These are phyloP conservation scores for Harpegnathos saltator DNA, from an alignment of 1,140 invertebrate genomes.

Conservation along the genomic window DNA sequence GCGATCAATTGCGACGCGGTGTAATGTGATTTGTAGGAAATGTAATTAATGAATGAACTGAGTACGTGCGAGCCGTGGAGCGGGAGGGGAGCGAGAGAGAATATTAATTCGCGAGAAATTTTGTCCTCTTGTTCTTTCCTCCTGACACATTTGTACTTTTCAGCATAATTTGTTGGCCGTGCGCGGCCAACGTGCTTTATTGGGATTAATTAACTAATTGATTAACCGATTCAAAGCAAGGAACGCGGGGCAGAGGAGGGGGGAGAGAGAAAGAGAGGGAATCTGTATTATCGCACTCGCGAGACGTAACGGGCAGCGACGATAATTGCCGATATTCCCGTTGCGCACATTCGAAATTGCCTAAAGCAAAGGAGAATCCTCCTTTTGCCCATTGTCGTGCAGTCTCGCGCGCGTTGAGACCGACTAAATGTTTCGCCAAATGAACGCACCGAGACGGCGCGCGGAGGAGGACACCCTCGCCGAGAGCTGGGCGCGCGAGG, in stretches of 20 bases:
- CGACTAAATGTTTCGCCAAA: not conserved
- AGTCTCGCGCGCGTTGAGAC: no score
- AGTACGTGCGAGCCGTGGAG: not conserved
- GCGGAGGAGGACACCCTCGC: not conserved
- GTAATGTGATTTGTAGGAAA: not conserved
- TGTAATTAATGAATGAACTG: not conserved
- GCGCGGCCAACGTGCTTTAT: not conserved
- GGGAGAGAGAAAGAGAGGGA: not conserved
- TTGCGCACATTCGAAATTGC: no score
- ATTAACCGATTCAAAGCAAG: no score
- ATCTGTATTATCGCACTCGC: not conserved
- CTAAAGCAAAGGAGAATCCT: not conserved
- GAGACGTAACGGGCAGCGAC: not conserved
- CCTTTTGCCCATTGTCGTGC: not conserved
- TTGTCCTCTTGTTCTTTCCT: no score
- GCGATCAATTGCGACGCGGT: not conserved
- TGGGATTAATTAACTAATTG: slow-evolving; percentile 28
- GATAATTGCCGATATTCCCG: not conserved
- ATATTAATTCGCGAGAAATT: no score
- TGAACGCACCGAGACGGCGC: not conserved
- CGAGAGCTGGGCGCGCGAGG: not conserved
- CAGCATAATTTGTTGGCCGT: not conserved
- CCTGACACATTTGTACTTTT: no score
- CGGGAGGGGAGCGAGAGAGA: not conserved
- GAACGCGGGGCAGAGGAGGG: no score